Evolutionary conservation across 1,140 invertebrate genomes (phyloP).

Genomic region (Pseudomyrmex flavicornis): DNA sequence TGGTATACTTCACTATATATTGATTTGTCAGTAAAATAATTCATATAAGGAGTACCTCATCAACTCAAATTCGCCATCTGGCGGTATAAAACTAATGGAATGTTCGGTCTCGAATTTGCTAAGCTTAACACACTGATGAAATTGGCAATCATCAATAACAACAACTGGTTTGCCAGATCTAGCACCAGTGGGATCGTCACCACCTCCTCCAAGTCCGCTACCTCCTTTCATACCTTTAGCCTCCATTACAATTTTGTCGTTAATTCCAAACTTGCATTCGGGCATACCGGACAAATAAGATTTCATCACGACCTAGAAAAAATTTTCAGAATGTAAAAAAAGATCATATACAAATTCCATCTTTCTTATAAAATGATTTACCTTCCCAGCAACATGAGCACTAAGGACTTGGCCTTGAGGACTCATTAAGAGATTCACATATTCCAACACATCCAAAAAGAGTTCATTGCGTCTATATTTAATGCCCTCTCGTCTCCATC

Average conservation of each 20-base stretch:
- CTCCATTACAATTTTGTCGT: conserved; percentile 99
- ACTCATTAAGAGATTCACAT: conserved; percentile 99
- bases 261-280: conserved; percentile 99
- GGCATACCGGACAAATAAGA: conserved; percentile 99
- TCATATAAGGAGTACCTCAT: conserved; percentile 91
- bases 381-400: conserved; percentile 99
- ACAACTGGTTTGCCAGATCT: conserved; percentile 97
- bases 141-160: conserved; percentile 99
- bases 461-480: conserved; percentile 99
- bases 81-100: conserved; percentile 99
- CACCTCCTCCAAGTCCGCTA: conserved; percentile 87
- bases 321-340: conserved; percentile 15
- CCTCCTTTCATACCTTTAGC: conserved; percentile 94
- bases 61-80: conserved; percentile 99
- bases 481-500: conserved; percentile 99
- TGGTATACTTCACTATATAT: too few species aligned
- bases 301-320: conserved; percentile 96
- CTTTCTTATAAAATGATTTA: conserved; percentile 38
- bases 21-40: conserved; percentile 21
- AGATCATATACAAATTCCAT: background rate
- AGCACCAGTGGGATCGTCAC: conserved; percentile 93
- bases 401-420: conserved; percentile 99
- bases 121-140: conserved; percentile 99
- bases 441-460: conserved; percentile 99
- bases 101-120: conserved; percentile 99